Percentiles rank a stretch among this genome's conserved stretches.
phyloP scores from a whole-genome alignment of 2,797 vertebrate genomes.

The Lateolabrax maculatus region DNA sequence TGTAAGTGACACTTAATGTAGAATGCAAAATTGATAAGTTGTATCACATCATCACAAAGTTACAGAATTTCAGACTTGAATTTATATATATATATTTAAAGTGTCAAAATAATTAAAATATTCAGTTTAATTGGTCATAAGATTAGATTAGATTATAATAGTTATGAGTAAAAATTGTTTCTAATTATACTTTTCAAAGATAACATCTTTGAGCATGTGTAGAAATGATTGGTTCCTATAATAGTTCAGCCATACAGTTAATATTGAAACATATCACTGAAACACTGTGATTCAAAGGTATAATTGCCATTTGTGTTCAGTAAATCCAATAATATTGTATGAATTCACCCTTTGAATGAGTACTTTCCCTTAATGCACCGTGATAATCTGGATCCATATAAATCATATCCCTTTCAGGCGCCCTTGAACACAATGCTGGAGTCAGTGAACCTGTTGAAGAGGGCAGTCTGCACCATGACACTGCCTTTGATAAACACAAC shows the following conservation, averaged over 20 bases:
- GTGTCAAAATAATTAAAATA: too few species aligned
- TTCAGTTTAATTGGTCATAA: background rate
- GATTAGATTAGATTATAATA: too few species aligned
- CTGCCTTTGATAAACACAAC: conserved; percentile 69
- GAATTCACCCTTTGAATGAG: background rate
- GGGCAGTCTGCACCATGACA: conserved; percentile 68
- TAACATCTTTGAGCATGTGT: background rate
- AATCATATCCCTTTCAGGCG: conserved; percentile 57
- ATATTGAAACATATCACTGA: background rate
- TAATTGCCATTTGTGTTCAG: background rate
- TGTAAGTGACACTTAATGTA: background rate
- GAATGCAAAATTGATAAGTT: background rate
- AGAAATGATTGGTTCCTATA: background rate
- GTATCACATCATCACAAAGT: too few species aligned
- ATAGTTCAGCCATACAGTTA: background rate
- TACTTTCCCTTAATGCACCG: background rate
- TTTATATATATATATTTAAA: too few species aligned
- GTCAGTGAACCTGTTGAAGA: conserved; percentile 75
- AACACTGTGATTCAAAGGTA: background rate
- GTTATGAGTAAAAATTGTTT: background rate
- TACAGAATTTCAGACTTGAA: too few species aligned
- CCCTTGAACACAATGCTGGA: conserved; percentile 60
- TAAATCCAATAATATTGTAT: background rate
- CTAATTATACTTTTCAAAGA: background rate
- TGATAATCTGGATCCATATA: background rate